A percentile compares a stretch with the other conserved stretches of the same genome.
These are phyloP conservation scores for Odontocerum albicorne DNA, from an alignment of 2,888 invertebrate genomes.

Conservation along the genomic window DNA sequence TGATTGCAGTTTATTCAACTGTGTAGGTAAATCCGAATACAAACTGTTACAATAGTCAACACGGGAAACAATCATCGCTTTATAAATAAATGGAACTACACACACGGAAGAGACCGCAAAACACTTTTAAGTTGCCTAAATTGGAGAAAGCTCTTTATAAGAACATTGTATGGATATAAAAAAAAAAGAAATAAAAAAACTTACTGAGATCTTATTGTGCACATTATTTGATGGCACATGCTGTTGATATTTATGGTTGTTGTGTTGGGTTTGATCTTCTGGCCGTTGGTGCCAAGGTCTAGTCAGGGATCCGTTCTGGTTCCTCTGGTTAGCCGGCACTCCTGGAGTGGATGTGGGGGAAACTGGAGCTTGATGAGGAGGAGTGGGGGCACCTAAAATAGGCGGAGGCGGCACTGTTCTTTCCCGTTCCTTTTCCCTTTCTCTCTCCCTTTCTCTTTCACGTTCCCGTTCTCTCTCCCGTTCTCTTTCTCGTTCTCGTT, in stretches of 20 bases:
- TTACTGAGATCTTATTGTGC: constrained; percentile 41
- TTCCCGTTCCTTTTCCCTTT: constrained; percentile 39
- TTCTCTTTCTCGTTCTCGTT: constrained; percentile 42
- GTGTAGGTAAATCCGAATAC: too few relatives aligned
- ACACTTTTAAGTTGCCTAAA: too few relatives aligned
- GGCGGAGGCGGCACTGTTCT: constrained; percentile 37
- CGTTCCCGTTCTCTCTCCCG: constrained; percentile 39
- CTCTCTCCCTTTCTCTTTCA: constrained; percentile 39
- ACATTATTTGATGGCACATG: constrained; percentile 34
- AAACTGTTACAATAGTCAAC: too few relatives aligned
- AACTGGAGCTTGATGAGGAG: constrained; percentile 23
- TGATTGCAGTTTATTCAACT: too few relatives aligned
- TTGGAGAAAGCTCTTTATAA: too few relatives aligned
- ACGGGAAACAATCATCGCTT: too few relatives aligned
- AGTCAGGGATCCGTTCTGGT: constrained; percentile 42
- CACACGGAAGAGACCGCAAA: too few relatives aligned
- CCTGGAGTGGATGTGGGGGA: constrained; percentile 23
- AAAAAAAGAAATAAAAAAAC: too few relatives aligned
- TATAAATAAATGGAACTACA: too few relatives aligned
- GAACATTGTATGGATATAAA: too few relatives aligned
- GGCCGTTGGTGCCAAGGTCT: constrained; percentile 37
- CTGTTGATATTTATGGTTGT: constrained; percentile 37
- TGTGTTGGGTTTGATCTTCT: constrained; percentile 37
- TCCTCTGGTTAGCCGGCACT: constrained; percentile 27
- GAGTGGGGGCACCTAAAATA: constrained; percentile 30